Conservation (phyloP, 1,140 invertebrate genomes). For the Drosophila burlai region DNA sequence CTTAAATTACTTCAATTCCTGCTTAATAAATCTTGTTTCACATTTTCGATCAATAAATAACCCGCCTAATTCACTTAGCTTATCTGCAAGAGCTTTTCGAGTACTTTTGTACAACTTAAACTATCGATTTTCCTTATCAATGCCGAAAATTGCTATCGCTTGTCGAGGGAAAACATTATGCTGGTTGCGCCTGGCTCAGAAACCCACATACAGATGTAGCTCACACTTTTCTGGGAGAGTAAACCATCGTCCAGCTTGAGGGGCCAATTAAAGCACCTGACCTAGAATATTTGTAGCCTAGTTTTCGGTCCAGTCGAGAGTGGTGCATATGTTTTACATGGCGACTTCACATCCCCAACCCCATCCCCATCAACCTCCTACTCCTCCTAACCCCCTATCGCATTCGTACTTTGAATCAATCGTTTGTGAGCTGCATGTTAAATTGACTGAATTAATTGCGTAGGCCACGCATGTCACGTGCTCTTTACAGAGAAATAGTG, state of each 20-base stretch:
- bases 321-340: slow-evolving; percentile 32
- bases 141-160: slow-evolving; percentile 26
- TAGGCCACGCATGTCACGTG: slow-evolving; percentile 73
- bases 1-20: slow-evolving; percentile 2
- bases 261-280: slow-evolving; percentile 70
- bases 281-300: slow-evolving; percentile 74
- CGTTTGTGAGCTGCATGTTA: slow-evolving; percentile 62
- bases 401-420: slow-evolving; percentile 54
- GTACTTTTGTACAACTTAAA: slow-evolving; percentile 11
- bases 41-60: slow-evolving; percentile 36
- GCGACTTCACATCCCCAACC: slow-evolving; percentile 4
- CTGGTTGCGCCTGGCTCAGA: slow-evolving; percentile 10
- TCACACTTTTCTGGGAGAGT: slow-evolving; percentile 15
- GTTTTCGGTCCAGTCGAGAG: slow-evolving; percentile 39
- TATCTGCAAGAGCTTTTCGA: slow-evolving; percentile 22
- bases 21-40: slow-evolving; percentile 16
- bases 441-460: slow-evolving; percentile 71
- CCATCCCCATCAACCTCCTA: slow-evolving; percentile 6
- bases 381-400: slow-evolving; percentile 2
- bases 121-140: slow-evolving; percentile 29
- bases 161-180: slow-evolving; percentile 1
- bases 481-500: too few species aligned
- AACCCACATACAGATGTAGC: slow-evolving; percentile 28
- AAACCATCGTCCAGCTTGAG: slow-evolving; percentile 15
- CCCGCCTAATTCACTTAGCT: slow-evolving; percentile 10